Base-by-base conservation (phyloP, 2,113 vertebrate species). In the Micronycteris hirsuta region DNA sequence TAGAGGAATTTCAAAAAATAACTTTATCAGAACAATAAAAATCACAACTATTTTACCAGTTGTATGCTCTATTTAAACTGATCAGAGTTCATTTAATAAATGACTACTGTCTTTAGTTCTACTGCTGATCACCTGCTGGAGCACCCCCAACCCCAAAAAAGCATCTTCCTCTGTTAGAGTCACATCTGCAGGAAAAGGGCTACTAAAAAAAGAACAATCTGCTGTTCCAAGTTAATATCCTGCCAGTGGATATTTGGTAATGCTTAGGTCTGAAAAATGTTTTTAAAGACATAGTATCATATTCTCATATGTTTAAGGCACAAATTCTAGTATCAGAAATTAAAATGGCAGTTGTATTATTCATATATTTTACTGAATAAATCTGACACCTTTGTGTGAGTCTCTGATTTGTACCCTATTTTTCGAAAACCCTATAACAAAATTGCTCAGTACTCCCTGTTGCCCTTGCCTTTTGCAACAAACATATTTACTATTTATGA, bases 201-300 rank as follows among this genome's bases (percentile, higher is more conserved):
- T 96, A 86, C 88, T 97, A 97, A 97, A 98, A 98, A 97, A 97
- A 85, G 61, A 97, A 94, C 76, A 70, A 67, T 47, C 65, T 81
- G 73, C 86, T 96, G 85, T 78, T 94, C 80, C 95, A 97, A 97
- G 94, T 77, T 65, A 92, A 94, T 85, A 47, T 94, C 94, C 95
- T 97, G 95, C 90, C 91, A 83, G 58, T 85, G 85, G 74, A 80
- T 89, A 90, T 96, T 90, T 96, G 95, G 93, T 82, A 97, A 96
- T 94, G 81, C 74, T 95, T 33, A 90, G 22, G 41, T 12, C 16
- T 94, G 26, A 95, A 94, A 63, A 94, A 81, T 63, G 67, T 95
- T 94, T 93, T 90, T 86, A 90, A 93, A 96, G 47, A 28, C 94
- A 91, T 31, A 70, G 16, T 92, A 95, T 96, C 41, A 82, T 76